phyloP scores from a whole-genome alignment of 2,888 invertebrate genomes.

The Agonopterix arenella region DNA sequence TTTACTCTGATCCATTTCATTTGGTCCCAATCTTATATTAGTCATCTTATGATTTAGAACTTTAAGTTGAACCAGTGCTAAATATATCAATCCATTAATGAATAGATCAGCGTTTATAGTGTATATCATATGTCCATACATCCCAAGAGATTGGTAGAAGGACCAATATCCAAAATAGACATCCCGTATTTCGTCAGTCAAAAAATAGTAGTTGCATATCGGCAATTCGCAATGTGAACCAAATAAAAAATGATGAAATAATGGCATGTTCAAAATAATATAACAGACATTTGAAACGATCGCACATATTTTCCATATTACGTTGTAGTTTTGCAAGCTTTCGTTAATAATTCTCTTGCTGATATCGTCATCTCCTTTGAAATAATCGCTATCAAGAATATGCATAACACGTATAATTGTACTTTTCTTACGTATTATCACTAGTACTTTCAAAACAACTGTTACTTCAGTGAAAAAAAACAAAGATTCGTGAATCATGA shows the following conservation, averaged over 20 bases:
- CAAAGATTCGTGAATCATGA: constrained; percentile 46
- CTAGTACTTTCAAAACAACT: constrained; percentile 41
- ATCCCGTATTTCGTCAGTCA: constrained; percentile 33
- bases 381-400: constrained; percentile 40
- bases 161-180: constrained; percentile 38
- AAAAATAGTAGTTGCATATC: constrained; percentile 54
- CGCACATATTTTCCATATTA: constrained; percentile 27
- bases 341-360: constrained; percentile 29
- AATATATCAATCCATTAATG: constrained; percentile 40
- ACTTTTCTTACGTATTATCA: constrained; percentile 37
- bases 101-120: constrained; percentile 48
- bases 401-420: constrained; percentile 37
- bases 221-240: constrained; percentile 32
- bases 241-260: constrained; percentile 29
- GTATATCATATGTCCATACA: constrained; percentile 54
- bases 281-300: constrained; percentile 32
- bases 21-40: constrained; percentile 24
- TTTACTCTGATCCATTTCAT: constrained; percentile 10
- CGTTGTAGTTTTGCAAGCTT: constrained; percentile 27
- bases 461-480: constrained; percentile 47
- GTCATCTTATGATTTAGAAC: constrained; percentile 37
- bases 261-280: constrained; percentile 28
- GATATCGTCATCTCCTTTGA: constrained; percentile 31
- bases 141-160: constrained; percentile 46
- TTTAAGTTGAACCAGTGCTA: constrained; percentile 42